Conservation (phyloP, 2,113 vertebrate genomes). For the Salvelinus namaycush region DNA sequence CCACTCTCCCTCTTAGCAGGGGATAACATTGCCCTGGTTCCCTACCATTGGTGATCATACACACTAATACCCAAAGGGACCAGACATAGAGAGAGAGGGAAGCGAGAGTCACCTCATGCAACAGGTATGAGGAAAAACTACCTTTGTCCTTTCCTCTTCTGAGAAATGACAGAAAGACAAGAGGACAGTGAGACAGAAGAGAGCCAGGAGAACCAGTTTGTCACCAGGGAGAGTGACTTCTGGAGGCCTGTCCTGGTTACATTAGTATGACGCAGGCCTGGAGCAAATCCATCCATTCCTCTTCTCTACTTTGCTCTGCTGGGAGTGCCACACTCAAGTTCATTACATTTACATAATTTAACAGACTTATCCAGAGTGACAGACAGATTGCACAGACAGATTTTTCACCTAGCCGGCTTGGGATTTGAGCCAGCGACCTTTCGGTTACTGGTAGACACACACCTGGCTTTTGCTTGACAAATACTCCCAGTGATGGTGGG, state of each 20-base stretch:
- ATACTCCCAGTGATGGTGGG: background rate
- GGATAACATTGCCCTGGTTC: constrained; percentile 56
- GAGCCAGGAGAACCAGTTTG: background rate
- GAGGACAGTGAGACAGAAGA: background rate
- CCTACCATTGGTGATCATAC: constrained; percentile 10
- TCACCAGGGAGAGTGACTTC: constrained; percentile 62
- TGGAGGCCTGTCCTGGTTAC: constrained; percentile 46
- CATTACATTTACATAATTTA: constrained; percentile 2
- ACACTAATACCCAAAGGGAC: background rate
- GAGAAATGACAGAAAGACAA: background rate
- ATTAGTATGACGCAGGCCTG: constrained; percentile 46
- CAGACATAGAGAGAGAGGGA: background rate
- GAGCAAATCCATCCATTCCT: constrained; percentile 45
- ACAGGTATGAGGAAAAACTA: background rate
- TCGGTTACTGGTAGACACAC: background rate
- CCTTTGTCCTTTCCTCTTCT: background rate
- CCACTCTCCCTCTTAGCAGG: constrained; percentile 62
- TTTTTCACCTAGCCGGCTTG: no score
- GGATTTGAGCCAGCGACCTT: no score
- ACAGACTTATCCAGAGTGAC: background rate
- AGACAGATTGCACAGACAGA: no score
- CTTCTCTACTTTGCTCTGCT: constrained; percentile 18
- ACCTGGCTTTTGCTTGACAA: constrained; percentile 37
- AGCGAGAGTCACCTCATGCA: background rate
- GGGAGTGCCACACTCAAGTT: constrained; percentile 32